Evolutionary conservation across 1,140 invertebrate genomes (phyloP).

Genomic region (Octopus bimaculoides): DNA sequence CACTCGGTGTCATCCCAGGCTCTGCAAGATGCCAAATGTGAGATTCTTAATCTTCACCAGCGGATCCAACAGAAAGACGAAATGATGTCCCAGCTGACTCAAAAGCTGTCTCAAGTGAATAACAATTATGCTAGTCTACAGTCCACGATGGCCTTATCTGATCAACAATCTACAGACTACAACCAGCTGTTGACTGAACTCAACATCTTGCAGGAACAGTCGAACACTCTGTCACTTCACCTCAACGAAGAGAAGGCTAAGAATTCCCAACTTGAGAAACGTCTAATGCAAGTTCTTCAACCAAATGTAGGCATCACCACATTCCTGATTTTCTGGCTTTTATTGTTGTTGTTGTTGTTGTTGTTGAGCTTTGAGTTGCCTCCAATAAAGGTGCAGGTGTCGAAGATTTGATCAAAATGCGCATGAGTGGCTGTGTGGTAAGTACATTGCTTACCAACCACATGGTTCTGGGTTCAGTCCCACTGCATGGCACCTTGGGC

Average conservation of each 20-base stretch:
- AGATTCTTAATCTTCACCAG: constrained; percentile 35
- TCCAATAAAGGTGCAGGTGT: too few species aligned
- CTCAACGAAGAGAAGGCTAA: background rate
- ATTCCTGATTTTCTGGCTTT: too few species aligned
- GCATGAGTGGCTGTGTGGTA: too few species aligned
- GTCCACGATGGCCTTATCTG: background rate
- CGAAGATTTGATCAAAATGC: too few species aligned
- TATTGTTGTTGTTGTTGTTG: too few species aligned
- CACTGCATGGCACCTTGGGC: too few species aligned
- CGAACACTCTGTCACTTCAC: background rate
- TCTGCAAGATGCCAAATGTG: constrained; percentile 35
- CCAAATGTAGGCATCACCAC: too few species aligned
- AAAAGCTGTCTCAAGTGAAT: constrained; percentile 26
- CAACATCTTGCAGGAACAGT: constrained; percentile 1
- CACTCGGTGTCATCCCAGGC: constrained; percentile 32
- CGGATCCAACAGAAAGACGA: constrained; percentile 35
- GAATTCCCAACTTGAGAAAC: background rate
- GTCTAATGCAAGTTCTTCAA: background rate
- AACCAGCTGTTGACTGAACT: constrained; percentile 20
- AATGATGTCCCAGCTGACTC: constrained; percentile 30
- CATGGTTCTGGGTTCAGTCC: too few species aligned
- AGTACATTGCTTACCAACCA: too few species aligned
- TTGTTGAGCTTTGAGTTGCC: too few species aligned
- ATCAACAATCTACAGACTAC: constrained; percentile 18
- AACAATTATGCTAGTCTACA: constrained; percentile 22